Conservation (phyloP, 2,113 vertebrate species). For the Butastur rufipennis region DNA sequence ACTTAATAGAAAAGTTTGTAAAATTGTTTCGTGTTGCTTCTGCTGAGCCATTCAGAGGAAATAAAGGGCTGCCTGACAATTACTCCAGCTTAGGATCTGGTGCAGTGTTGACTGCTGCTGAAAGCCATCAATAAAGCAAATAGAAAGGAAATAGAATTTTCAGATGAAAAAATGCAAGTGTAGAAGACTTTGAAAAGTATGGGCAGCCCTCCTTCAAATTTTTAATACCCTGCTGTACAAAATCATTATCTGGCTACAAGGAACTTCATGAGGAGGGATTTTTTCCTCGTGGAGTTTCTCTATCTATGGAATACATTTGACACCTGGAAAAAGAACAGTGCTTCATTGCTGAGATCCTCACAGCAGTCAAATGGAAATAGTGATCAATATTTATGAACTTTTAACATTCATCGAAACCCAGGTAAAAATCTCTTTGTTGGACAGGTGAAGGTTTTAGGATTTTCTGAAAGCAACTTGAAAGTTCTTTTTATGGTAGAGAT, state of each 20-base stretch:
- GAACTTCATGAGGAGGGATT: background rate
- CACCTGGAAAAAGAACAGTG: background rate
- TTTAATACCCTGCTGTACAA: background rate
- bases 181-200: background rate
- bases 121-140: background rate
- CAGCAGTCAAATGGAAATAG: background rate
- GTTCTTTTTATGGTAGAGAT: background rate
- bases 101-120: background rate
- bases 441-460: background rate
- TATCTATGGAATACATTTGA: background rate
- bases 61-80: constrained; percentile 1
- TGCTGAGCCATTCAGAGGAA: constrained; percentile 17
- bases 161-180: background rate
- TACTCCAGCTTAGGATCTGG: background rate
- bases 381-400: background rate
- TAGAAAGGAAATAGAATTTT: background rate
- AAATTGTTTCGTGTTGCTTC: background rate
- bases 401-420: background rate
- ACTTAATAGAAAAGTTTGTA: background rate
- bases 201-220: background rate
- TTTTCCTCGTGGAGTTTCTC: background rate
- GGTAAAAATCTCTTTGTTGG: background rate
- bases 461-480: background rate
- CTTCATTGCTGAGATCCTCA: background rate
- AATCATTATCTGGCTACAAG: background rate